A percentile compares a stretch with the other conserved stretches of the same genome.
Evolutionary conservation across 2,797 vertebrate genomes (phyloP).

Genomic region (Cynopterus sphinx): DNA sequence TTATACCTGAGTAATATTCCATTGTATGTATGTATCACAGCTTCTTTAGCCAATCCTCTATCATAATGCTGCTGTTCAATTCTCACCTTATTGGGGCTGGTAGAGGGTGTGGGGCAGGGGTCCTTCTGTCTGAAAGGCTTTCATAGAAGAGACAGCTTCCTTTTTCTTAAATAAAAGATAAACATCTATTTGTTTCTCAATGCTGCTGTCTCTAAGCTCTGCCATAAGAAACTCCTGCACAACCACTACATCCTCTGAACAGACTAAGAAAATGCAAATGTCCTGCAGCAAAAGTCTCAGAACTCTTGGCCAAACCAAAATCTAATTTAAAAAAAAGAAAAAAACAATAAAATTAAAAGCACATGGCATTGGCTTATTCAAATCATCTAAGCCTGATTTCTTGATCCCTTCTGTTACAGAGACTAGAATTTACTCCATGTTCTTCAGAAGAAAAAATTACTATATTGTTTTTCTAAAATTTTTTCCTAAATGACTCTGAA

Average conservation of each 20-base stretch:
- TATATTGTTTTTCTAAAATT: not conserved
- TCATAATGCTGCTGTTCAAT: too few relatives aligned
- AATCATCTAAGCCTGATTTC: not conserved
- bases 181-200: not conserved
- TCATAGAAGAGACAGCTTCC: not conserved
- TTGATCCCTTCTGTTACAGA: constrained; percentile 31
- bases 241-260: not conserved
- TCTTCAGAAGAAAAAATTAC: not conserved
- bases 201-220: not conserved
- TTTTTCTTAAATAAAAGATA: constrained; percentile 8
- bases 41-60: too few relatives aligned
- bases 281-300: not conserved
- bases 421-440: not conserved
- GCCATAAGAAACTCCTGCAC: not conserved
- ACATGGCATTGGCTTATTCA: not conserved
- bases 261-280: not conserved
- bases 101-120: too few relatives aligned
- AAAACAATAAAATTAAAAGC: constrained; percentile 52
- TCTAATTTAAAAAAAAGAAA: constrained; percentile 32
- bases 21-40: too few relatives aligned
- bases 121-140: not conserved
- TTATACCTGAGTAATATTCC: too few relatives aligned
- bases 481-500: not conserved
- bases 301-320: constrained; percentile 2
- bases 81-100: not conserved